Evolutionary conservation across 2,113 vertebrate genomes (phyloP).

Genomic region (Seriola rivoliana): DNA sequence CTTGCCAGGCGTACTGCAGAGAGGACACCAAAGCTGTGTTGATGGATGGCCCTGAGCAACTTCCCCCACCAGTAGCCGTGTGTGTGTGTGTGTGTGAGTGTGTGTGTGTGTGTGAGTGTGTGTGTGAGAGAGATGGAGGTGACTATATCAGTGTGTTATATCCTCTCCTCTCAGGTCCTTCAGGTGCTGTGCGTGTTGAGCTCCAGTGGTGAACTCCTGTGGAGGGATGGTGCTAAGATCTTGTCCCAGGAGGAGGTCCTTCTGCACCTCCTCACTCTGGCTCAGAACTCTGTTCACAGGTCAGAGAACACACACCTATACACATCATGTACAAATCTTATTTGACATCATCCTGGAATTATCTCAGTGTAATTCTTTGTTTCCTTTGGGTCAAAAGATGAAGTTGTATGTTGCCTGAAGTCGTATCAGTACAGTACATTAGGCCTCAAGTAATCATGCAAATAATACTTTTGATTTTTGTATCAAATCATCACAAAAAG

Average conservation of each 20-base stretch:
- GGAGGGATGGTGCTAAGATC: constrained; percentile 75
- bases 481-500: too few relatives aligned
- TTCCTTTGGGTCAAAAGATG: not conserved
- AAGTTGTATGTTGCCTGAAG: not conserved
- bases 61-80: constrained; percentile 9
- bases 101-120: not conserved
- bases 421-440: not conserved
- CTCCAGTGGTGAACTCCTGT: constrained; percentile 81
- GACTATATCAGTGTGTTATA: constrained; percentile 16
- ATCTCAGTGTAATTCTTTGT: not conserved
- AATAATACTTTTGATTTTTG: not conserved
- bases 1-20: constrained; percentile 58
- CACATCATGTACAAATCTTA: not conserved
- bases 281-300: constrained; percentile 86
- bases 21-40: constrained; percentile 74
- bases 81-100: not conserved
- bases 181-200: constrained; percentile 85
- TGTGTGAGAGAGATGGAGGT: not conserved
- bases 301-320: constrained; percentile 61
- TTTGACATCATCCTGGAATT: not conserved
- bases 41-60: constrained; percentile 48
- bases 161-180: constrained; percentile 84
- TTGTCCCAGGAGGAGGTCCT: constrained; percentile 86
- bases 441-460: not conserved
- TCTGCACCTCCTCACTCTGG: constrained; percentile 84